Evolutionary conservation across 2,797 vertebrate species (phyloP).

Genomic region (Argyrosomus regius): DNA sequence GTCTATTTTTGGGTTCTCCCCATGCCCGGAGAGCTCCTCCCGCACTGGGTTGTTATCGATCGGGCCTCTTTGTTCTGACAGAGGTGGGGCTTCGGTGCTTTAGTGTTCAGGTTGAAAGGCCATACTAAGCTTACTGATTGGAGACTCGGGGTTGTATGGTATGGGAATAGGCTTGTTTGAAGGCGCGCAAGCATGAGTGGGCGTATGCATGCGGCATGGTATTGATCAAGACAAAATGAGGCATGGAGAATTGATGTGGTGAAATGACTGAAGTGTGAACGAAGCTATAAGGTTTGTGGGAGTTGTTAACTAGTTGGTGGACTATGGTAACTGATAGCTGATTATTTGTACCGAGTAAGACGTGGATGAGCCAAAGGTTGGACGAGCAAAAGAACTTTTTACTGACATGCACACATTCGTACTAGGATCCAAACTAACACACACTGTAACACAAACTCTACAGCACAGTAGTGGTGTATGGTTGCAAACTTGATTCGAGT

Average conservation of each 20-base stretch:
- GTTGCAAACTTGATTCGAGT: neutral
- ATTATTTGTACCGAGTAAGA: slow-evolving; percentile 46
- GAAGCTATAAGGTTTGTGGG: slow-evolving; percentile 57
- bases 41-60: slow-evolving; percentile 85
- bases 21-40: slow-evolving; percentile 82
- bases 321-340: slow-evolving; percentile 38
- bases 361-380: slow-evolving; percentile 39
- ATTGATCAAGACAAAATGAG: slow-evolving; percentile 84
- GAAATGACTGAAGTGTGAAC: slow-evolving; percentile 72
- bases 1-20: slow-evolving; percentile 88
- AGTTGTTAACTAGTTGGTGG: slow-evolving; percentile 64
- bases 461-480: neutral
- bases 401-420: neutral
- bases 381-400: slow-evolving; percentile 9
- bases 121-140: slow-evolving; percentile 90
- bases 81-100: slow-evolving; percentile 82
- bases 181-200: slow-evolving; percentile 77
- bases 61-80: slow-evolving; percentile 83
- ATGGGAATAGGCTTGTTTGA: slow-evolving; percentile 84
- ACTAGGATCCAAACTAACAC: slow-evolving; percentile 8
- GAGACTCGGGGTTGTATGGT: slow-evolving; percentile 78
- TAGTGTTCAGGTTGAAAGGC: slow-evolving; percentile 79
- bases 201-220: slow-evolving; percentile 79
- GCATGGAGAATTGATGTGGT: slow-evolving; percentile 68
- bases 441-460: slow-evolving; percentile 2